Evolutionary conservation across 2,113 vertebrate genomes (phyloP).

Genomic region (Hyperoodon ampullatus): DNA sequence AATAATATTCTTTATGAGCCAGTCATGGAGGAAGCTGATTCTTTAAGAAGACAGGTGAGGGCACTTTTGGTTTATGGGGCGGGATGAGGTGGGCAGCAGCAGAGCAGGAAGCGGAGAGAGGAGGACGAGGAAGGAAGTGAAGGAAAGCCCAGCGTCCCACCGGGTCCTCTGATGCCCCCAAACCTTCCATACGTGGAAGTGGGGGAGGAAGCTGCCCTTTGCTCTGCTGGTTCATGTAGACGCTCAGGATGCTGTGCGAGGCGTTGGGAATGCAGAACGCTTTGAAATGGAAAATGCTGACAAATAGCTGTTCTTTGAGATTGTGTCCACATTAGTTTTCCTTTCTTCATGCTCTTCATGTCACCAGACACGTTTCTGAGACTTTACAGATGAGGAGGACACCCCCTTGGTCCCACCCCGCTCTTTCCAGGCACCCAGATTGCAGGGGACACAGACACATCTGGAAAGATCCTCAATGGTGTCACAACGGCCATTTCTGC

Average conservation of each 20-base stretch:
- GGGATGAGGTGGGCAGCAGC: neutral
- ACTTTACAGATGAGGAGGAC: neutral
- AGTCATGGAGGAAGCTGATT: neutral
- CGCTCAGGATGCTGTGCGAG: neutral
- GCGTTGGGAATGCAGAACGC: neutral
- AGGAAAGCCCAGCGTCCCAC: neutral
- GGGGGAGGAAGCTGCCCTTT: neutral
- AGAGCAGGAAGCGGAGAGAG: neutral
- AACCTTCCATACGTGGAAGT: neutral
- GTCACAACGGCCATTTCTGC: neutral
- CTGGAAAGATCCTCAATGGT: neutral
- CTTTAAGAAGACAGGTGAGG: neutral
- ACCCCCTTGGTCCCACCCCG: rapidly evolving
- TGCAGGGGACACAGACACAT: neutral
- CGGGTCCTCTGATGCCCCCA: neutral
- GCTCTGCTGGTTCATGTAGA: neutral
- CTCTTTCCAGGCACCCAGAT: neutral
- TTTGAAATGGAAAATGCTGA: neutral
- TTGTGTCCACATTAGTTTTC: neutral
- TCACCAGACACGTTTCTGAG: neutral
- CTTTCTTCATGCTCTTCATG: neutral
- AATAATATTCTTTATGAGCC: neutral
- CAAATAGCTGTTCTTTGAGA: neutral
- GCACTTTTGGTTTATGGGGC: neutral
- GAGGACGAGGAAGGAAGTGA: neutral